Evolutionary conservation across 1,140 invertebrate genomes (phyloP).

Genomic region (Bradysia coprophila): DNA sequence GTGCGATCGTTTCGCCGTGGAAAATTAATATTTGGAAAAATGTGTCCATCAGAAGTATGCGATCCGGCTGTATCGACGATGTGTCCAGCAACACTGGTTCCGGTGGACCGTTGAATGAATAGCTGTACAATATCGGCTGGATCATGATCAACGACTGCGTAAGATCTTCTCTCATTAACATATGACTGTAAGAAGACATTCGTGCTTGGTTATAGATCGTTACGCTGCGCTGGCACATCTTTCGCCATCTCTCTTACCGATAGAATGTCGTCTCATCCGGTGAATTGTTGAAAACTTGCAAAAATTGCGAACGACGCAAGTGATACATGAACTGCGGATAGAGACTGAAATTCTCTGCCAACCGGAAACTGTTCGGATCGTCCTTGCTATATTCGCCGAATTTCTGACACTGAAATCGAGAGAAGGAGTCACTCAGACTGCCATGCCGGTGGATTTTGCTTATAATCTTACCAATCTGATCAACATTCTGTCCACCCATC

Average conservation of each 20-base stretch:
- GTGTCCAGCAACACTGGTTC: conserved; percentile 96
- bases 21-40: conserved; percentile 99
- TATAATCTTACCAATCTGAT: conserved; percentile 66
- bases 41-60: conserved; percentile 97
- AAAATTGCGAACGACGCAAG: conserved; percentile 90
- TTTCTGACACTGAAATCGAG: conserved; percentile 92
- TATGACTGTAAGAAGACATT: conserved; percentile 48
- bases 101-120: conserved; percentile 93
- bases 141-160: conserved; percentile 98
- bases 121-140: conserved; percentile 96
- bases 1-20: conserved; percentile 97
- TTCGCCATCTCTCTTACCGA: conserved; percentile 42
- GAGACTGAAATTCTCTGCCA: conserved; percentile 91
- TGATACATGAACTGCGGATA: conserved; percentile 99
- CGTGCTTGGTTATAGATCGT: not conserved
- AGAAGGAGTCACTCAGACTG: conserved; percentile 2
- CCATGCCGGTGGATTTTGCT: not conserved
- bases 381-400: conserved; percentile 98
- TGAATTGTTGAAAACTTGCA: conserved; percentile 99
- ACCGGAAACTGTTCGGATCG: conserved; percentile 88
- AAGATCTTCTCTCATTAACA: conserved; percentile 92
- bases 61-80: conserved; percentile 90
- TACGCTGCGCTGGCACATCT: too few species aligned
- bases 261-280: conserved; percentile 99
- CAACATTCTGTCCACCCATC: conserved; percentile 96